Base-by-base conservation (phyloP, 2,113 vertebrate species). In the Lucifuga dentata region DNA sequence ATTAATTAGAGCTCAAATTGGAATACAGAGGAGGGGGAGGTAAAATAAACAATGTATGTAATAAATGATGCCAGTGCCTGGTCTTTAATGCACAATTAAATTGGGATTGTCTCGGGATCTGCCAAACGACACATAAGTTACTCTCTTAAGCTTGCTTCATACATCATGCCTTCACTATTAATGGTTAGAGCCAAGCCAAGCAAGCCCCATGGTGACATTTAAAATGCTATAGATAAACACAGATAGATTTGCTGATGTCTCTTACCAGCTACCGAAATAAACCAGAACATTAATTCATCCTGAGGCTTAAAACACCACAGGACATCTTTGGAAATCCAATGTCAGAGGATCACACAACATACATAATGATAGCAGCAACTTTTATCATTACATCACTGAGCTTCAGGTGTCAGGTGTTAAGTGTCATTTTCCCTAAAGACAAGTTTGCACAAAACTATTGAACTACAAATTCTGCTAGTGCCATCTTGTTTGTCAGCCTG, bases 61-160 rank as follows among this genome's bases (percentile, higher is more conserved):
- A 95, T 91, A 96, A 97, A 96, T 95, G 93, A 91, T 63, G 89
- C n/a, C 62, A 91, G 78, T 88, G 92, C 91, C 90, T 92, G 87
- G 93, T 94, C 88, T 95, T 96, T 95, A 96, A 95, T 89, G 90
- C 91, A 92, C 93, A 95, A 93, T 94, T 95, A 95, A 94, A 95
- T 92, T 92, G 84, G 76, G 91, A 90, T 90, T 92, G 89, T 94
- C 90, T 86, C 79, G 88, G 80, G 85, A 94, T 90, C 64, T 58
- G 73, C 79, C 92, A 93, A 95, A 93, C 91, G 86, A 92, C 91
- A 94, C 89, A 94, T 91, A 93, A 92, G 91, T 87, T 92, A 76
- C 87, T 90, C 90, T 89, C 86, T 88, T 88, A 93, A 90, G 83
- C 87, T 89, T 69, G 86, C 71, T 68, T 80, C 92, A 94, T 95